phyloP scores from a whole-genome alignment of 2,797 vertebrate genomes.

The Sebastiscus tertius region DNA sequence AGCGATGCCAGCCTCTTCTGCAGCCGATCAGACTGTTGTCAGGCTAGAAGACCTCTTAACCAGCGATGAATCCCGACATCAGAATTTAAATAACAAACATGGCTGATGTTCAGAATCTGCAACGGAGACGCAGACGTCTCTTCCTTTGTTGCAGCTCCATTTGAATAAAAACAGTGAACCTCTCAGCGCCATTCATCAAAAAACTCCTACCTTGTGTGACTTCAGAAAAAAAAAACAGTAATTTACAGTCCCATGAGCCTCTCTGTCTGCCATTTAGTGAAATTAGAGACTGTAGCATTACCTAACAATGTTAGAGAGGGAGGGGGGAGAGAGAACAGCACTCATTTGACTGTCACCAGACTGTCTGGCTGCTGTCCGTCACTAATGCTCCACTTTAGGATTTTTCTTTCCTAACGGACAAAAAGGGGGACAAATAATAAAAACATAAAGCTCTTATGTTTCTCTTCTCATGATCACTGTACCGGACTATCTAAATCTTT shows the following conservation, averaged over 20 bases:
- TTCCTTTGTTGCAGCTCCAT: neutral
- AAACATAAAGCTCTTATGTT: neutral
- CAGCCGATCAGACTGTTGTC: too few relatives aligned
- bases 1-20: neutral
- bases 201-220: neutral
- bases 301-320: neutral
- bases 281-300: slow-evolving; percentile 12
- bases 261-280: neutral
- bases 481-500: neutral
- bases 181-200: neutral
- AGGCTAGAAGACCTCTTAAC: neutral
- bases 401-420: neutral
- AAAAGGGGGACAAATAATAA: too few relatives aligned
- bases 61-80: neutral
- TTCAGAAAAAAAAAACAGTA: neutral
- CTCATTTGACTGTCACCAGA: slow-evolving; percentile 39
- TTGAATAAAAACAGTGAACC: neutral
- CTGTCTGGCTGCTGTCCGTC: slow-evolving; percentile 36
- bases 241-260: neutral
- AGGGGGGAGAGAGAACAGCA: neutral
- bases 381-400: neutral
- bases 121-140: neutral
- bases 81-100: neutral
- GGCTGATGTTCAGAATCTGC: neutral
- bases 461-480: neutral